Evolutionary conservation across 2,113 vertebrate genomes (phyloP), one percentile per base, ranked within the genome.

Genomic region (Sinocyclocheilus maitianheensis): DNA sequence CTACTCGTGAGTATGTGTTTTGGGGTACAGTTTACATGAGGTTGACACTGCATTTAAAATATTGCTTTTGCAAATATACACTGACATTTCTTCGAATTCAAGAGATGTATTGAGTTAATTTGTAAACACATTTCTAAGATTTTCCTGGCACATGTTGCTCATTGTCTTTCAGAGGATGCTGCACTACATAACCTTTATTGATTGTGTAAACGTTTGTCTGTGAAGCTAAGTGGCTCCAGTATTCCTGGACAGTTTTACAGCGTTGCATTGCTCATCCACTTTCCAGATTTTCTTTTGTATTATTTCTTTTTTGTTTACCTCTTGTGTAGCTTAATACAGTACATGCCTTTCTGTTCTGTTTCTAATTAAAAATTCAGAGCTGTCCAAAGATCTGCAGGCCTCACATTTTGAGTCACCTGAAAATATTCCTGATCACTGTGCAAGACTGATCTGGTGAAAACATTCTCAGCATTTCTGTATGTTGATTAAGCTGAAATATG

Each of bases 401-500:
- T 78, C 14, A 43, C 24, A 34, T 55, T 84, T 58, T 75, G 22
- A 76, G n/a, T 34, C 30, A 62, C 24, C 51, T 69, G 62, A 51
- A 82, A 30, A 51, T 34, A 48, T 69, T 62, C 13, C 2, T 40
- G 16, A 51, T 48, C n/a, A 46, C 43, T 63, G 69, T 77, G 78
- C 46, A 76, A 85, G 87, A 81, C 37, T 37, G 30, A 81, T 48
- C 13, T 67, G 74, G 58, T 60, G 83, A 60, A 77, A 58, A 85
- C 63, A 80, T 12, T 83, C 69, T 55, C 71, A 69, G 77, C 76
- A 76, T 48, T 79, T 83, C 48, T 30, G 67, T 26, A 18, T 77
- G 58, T 48, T 77, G 26, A 76, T 81, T 65, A 14, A 58, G 74
- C 51, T 51, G 62, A 60, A 83, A 48, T 75, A 69, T 48, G 62